Evolutionary conservation across 37 sponge, comb jelly and placozoan genomes (phyloP), one percentile per base, ranked within the genome.

Genomic region (Spongilla lacustris): DNA sequence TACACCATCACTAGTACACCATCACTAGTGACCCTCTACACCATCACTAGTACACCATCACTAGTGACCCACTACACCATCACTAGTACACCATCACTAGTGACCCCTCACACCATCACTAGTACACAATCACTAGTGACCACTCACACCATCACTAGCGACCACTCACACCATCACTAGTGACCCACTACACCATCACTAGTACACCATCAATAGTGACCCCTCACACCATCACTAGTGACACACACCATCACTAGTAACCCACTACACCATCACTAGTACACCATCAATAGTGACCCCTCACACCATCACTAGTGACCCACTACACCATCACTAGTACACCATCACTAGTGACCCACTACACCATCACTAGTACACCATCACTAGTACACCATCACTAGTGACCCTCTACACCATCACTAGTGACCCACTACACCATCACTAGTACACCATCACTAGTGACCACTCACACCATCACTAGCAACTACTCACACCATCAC

Each of bases 331-430:
- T 41, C 41, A 3, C 41, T 41, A 3, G 6, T 6, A 3, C 41
- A 41, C 41, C 46, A 58, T 17, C 58, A 58, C 21, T 14, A 17
- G 19, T 17, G 14, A 8, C 58, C 19, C 58, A 10, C 58, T 14
- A 17, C 21, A 19, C 58, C 19, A 10, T 58, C 19, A 17, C 58
- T 19, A 8, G 1, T 17, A 19, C 58, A 58, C 21, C 58, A 58
- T 14, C 21, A 17, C 19, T 17, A 8, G 14, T 1, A 19, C 19
- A 19, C 21, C 58, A 58, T 10, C 14, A 75, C 68, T 21, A n/a
- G n/a, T n/a, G n/a, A n/a, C 66, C 14, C 79, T 84, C 67, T 0
- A 76, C 19, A 19, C 87, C 92, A 8, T 82, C 36, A 8, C 82
- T 84, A 0, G 82, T n/a, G n/a, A n/a, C n/a, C n/a, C n/a, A n/a